Percentiles rank a stretch among this genome's conserved stretches.
These are phyloP conservation scores for Drosophila paulistorum DNA, from an alignment of 1,140 invertebrate species.

Conservation along the genomic window DNA sequence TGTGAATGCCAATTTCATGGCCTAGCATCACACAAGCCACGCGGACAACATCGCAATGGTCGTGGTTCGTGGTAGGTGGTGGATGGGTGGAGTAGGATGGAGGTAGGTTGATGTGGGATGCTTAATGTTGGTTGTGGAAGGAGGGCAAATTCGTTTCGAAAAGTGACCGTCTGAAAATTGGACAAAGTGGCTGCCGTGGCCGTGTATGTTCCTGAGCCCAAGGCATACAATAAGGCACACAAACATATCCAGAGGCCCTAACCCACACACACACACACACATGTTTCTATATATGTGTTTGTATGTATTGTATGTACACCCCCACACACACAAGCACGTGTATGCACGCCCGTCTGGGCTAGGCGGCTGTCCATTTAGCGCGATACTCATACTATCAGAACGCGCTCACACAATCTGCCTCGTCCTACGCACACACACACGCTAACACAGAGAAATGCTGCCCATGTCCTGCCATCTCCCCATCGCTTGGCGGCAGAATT, in stretches of 20 bases:
- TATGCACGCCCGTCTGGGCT: constrained; percentile 47
- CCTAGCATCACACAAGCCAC: constrained; percentile 71
- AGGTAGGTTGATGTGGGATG: constrained; percentile 21
- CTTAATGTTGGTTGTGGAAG: no score
- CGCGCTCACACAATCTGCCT: constrained; percentile 56
- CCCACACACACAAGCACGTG: constrained; percentile 44
- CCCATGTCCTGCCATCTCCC: constrained; percentile 57
- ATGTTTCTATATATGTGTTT: constrained; percentile 7
- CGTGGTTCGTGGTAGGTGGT: constrained; percentile 5
- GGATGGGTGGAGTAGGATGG: background rate
- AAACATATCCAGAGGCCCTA: constrained; percentile 63
- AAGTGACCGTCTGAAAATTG: constrained; percentile 81
- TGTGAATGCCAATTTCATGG: constrained; percentile 76
- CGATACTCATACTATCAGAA: constrained; percentile 63
- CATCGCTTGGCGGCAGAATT: constrained; percentile 64
- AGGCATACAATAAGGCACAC: constrained; percentile 75
- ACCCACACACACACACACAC: constrained; percentile 27
- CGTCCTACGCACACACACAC: constrained; percentile 46
- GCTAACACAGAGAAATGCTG: constrained; percentile 38
- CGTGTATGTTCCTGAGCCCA: constrained; percentile 62
- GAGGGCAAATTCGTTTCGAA: constrained; percentile 71
- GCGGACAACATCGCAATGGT: constrained; percentile 60
- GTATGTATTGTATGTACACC: constrained; percentile 18
- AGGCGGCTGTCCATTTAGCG: constrained; percentile 74
- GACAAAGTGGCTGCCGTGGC: constrained; percentile 73